Conservation (phyloP, 2,888 invertebrate genomes). For the Campaea margaritaria region DNA sequence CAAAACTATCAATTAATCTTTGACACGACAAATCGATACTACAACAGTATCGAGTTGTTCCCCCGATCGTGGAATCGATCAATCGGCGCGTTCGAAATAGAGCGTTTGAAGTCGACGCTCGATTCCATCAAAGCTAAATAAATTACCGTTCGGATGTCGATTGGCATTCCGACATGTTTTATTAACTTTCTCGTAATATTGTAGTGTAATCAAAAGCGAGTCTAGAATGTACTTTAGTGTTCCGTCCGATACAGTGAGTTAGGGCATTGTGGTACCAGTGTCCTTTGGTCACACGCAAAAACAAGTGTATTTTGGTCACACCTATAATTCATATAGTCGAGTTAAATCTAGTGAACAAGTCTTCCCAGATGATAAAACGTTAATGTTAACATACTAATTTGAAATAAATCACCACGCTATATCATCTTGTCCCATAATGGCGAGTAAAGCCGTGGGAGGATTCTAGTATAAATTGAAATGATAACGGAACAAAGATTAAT, state of each 20-base stretch:
- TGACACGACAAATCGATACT: slow-evolving; percentile 18
- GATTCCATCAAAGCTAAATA: slow-evolving; percentile 40
- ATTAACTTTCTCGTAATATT: slow-evolving; percentile 22
- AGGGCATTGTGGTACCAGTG: no score
- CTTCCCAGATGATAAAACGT: background rate
- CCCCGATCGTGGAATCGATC: slow-evolving; percentile 37
- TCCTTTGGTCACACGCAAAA: no score
- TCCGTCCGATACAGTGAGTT: no score
- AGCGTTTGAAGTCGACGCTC: slow-evolving; percentile 38
- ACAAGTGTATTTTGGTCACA: no score
- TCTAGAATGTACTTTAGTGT: no score
- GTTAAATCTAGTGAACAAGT: background rate
- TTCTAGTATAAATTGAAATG: background rate
- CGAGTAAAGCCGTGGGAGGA: slow-evolving; percentile 13
- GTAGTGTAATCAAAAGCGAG: background rate
- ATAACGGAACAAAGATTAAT: slow-evolving; percentile 15
- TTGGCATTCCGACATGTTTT: slow-evolving; percentile 14
- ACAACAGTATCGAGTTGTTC: slow-evolving; percentile 21
- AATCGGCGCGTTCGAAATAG: slow-evolving; percentile 38
- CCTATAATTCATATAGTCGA: no score
- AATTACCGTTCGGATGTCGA: slow-evolving; percentile 22
- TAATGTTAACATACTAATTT: background rate
- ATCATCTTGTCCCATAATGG: background rate
- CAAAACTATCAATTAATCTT: slow-evolving; percentile 10
- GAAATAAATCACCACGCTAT: slow-evolving; percentile 3